Base-by-base conservation (phyloP, 2,113 vertebrate species). In the Paraplagusia blochii region DNA sequence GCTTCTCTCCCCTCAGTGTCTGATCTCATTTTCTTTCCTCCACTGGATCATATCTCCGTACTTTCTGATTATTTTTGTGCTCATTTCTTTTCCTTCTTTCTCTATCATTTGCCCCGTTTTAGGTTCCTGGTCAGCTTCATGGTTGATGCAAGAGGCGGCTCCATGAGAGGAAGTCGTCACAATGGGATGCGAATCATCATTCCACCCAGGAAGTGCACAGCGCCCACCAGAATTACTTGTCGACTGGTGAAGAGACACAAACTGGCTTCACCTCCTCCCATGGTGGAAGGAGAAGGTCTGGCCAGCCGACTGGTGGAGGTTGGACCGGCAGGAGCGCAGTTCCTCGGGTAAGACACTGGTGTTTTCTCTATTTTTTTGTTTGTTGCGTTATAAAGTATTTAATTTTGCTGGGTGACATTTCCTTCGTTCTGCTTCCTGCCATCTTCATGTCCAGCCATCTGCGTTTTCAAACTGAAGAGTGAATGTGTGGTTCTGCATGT, bases 91-190 rank as follows among this genome's bases (percentile, higher is more conserved):
- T 59, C 40, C 16, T 0, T 45, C 47, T 66, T 16, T 36, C 16
- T 11, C 10, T 29, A 35, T 11, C 13, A 18, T 5, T 42, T 4
- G 2, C 43, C 15, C 46, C 34, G 46, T 33, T 0, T 16, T 91
- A 99, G 97, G 84, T 99, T 99, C 85, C 88, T 99, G 77, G 97
- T 99, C 56, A 99, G 97, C 83, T 99, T 99, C 53, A 99, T 99
- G 97, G 97, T 99, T 44, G 97, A 99, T 9, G 97, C 97, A 0
- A 90, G 96, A 2, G 97, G 96, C 0, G 97, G 97, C n/a, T 98
- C 97, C 6, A 99, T 99, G 97, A 85, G 97, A 53, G 97, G 96
- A 34, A 98, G 95, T 61, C 96, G 97, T 0, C 97, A 99, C 83
- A 96, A 98, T 0, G 97, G 97, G 52, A 98, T 99, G 95, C 89